Evolutionary conservation across 2,113 vertebrate species (phyloP).

Genomic region (Chamaea fasciata): DNA sequence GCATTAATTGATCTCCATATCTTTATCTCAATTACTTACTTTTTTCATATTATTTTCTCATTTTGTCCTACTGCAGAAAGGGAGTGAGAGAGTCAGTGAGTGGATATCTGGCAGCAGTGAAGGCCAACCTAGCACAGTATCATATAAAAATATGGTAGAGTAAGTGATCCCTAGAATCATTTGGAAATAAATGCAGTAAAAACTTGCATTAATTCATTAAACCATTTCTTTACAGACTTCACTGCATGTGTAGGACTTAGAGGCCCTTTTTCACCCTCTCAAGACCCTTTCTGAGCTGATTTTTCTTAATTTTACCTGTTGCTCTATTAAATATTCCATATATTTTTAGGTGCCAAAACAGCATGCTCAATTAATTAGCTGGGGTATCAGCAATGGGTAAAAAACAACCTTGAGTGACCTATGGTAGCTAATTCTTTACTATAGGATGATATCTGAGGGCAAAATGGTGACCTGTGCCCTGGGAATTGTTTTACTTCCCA

Average conservation of each 20-base stretch:
- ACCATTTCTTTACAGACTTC: background rate
- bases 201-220: background rate
- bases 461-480: background rate
- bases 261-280: background rate
- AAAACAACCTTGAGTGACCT: background rate
- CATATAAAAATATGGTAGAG: background rate
- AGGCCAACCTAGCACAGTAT: background rate
- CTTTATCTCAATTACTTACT: background rate
- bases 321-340: background rate
- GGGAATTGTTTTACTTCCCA: background rate
- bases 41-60: background rate
- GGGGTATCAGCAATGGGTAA: background rate
- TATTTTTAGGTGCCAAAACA: background rate
- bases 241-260: background rate
- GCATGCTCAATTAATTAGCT: background rate
- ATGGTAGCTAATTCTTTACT: background rate
- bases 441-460: background rate
- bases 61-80: background rate
- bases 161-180: background rate
- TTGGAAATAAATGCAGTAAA: background rate
- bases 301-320: background rate
- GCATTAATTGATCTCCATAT: background rate
- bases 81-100: background rate
- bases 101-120: background rate
- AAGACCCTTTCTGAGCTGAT: background rate